Base-by-base conservation (phyloP, 35 echinoderm and acorn worm genomes). In the Diadema setosum region DNA sequence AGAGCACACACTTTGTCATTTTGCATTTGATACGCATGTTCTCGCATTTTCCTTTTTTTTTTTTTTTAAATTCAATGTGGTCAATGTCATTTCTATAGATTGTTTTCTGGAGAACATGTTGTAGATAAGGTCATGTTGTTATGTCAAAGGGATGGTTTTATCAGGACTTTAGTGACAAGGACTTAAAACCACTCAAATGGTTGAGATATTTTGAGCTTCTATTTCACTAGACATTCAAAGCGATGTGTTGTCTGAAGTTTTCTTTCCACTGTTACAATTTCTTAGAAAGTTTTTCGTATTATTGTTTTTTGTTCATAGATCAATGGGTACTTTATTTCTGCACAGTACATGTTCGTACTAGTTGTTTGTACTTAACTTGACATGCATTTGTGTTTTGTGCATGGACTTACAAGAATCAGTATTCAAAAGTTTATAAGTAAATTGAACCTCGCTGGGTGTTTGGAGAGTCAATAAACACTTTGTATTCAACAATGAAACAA, bases 261-360 rank as follows among this genome's bases (percentile, higher is more conserved):
- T 41, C 23, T 43, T 35, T 41, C 24, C 37, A 74, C 29, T 75
- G 12, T n/a, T 43, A 76, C 24, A 17, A 76, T 76, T 40, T 9
- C 29, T 20, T 33, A n/a, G n/a, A n/a, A n/a, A n/a, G n/a, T n/a
- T n/a, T n/a, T n/a, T n/a, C n/a, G n/a, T n/a, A n/a, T n/a, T n/a
- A n/a, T n/a, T 65, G 20, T 65, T 32, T 65, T 1, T 24, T 65
- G 21, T 65, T 32, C 18, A 32, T 25, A 32, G 61, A 65, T 32
- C 6, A 31, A 65, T 1, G 30, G 30, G 15, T 60, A 60, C 58
- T 60, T 60, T 74, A 3, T 33, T 74, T 9, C 43, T 41, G 6
- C 70, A 76, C 70, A 76, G 70, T 76, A 76, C 70, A 76, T 42
- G 37, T 43, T 76, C 36, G 32, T 40, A 35, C 36, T 76, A 76